phyloP scores from a whole-genome alignment of 2,888 invertebrate genomes.

The Chymomyza amoena region DNA sequence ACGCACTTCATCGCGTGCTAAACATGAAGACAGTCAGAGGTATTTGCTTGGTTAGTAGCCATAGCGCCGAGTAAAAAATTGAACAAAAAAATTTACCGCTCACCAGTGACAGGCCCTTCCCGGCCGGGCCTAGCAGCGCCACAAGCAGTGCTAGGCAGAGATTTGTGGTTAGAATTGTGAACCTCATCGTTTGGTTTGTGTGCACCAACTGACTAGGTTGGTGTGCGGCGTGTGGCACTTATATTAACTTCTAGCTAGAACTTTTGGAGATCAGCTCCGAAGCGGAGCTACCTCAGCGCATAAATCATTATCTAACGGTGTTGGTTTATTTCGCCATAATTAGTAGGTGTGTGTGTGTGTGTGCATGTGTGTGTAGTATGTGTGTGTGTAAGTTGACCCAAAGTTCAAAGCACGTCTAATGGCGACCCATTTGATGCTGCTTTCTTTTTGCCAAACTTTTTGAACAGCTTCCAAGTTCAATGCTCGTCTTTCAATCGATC shows the following conservation, averaged over 20 bases:
- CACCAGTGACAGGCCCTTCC: conserved; percentile 60
- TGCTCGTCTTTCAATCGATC: conserved; percentile 33
- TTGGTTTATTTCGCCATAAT: conserved; percentile 4
- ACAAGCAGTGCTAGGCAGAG: conserved; percentile 44
- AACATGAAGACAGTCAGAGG: neutral
- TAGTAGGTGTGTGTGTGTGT: neutral
- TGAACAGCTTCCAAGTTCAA: conserved; percentile 35
- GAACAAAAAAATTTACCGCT: conserved; percentile 70
- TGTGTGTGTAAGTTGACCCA: conserved; percentile 11
- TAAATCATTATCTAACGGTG: conserved; percentile 63
- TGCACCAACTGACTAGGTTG: conserved; percentile 35
- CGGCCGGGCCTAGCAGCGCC: conserved; percentile 33
- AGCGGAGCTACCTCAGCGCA: conserved; percentile 19
- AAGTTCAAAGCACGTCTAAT: conserved; percentile 60
- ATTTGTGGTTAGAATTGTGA: conserved; percentile 21
- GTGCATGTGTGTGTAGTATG: neutral
- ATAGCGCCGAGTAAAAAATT: neutral
- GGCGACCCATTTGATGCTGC: conserved; percentile 16
- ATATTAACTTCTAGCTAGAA: conserved; percentile 56
- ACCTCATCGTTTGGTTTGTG: conserved; percentile 33
- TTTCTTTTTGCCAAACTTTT: conserved; percentile 41
- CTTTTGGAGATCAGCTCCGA: neutral
- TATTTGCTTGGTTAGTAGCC: conserved; percentile 9
- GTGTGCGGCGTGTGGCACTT: conserved; percentile 32
- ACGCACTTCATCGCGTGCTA: conserved; percentile 37